A percentile compares a stretch with the other conserved stretches of the same genome.
Evolutionary conservation across 1,140 invertebrate species (phyloP).

Genomic region (Macrobrachium nipponense): DNA sequence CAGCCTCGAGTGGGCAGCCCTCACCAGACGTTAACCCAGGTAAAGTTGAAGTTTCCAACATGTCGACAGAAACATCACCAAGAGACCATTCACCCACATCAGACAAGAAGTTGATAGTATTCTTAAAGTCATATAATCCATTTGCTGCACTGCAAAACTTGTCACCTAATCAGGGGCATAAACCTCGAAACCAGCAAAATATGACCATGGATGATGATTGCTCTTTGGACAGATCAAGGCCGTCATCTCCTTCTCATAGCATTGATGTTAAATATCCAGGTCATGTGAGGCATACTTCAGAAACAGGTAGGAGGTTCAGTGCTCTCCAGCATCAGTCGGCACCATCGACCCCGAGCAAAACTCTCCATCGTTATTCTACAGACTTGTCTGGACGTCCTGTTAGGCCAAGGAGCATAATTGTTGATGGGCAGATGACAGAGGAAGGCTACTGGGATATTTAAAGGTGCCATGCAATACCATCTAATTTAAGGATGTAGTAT

Average conservation of each 20-base stretch:
- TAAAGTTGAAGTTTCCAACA: conserved; percentile 17
- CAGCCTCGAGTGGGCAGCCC: conserved; percentile 27
- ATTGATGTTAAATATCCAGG: conserved; percentile 14
- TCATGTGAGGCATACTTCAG: conserved; percentile 31
- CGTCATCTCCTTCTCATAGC: conserved; percentile 20
- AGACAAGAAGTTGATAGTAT: conserved; percentile 43
- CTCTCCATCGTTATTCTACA: conserved; percentile 31
- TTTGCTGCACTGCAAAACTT: conserved; percentile 26
- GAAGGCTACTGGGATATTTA: conserved; percentile 43
- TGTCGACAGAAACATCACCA: not conserved
- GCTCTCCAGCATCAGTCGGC: conserved; percentile 41
- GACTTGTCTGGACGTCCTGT: conserved; percentile 32
- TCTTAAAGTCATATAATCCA: conserved; percentile 48
- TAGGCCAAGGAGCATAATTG: conserved; percentile 44
- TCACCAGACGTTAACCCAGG: not conserved
- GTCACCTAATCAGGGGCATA: conserved; percentile 9
- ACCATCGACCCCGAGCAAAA: conserved; percentile 48
- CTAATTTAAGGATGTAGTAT: not conserved
- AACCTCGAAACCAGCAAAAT: conserved; percentile 17
- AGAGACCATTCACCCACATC: conserved; percentile 34
- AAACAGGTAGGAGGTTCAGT: conserved; percentile 1
- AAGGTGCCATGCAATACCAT: not conserved
- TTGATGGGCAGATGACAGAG: conserved; percentile 39
- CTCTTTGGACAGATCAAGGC: conserved; percentile 16
- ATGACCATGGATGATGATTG: conserved; percentile 22